Evolutionary conservation across 2,888 invertebrate genomes (phyloP), one percentile per base, ranked within the genome.

Genomic region (Argynnis bischoffii): DNA sequence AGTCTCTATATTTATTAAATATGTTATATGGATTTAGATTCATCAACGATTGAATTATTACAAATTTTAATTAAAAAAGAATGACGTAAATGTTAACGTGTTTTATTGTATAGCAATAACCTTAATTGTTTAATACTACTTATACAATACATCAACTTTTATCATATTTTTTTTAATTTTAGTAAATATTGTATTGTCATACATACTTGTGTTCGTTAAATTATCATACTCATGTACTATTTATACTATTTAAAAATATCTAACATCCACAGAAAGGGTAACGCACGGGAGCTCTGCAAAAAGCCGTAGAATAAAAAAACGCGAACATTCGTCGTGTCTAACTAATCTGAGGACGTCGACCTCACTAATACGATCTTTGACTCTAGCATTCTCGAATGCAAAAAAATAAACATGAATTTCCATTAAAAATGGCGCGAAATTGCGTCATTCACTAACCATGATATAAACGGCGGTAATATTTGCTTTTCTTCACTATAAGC

Each of bases 241-340:
- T 1, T 6, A 18, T 57, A 47, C 26, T 59, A 26, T 48, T 48
- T n/a, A 48, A 16, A 16, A 59, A 59, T 59, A 48, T 26, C 26
- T n/a, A 48, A n/a, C 31, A 48, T 21, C 15, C n/a, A 48, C 16
- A 61, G 64, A 71, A 86, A 78, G 89, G 86, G 87, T 90, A 90
- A 90, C 81, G 88, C 86, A 88, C 91, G 89, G 81, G 75, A 77
- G 71, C 77, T 70, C 80, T 79, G 85, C 86, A 89, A 90, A 89
- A 89, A 88, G 78, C 76, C 76, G 79, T 77, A 77, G 81, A 80
- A 85, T 60, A 86, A 90, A 88, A 88, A 86, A 82, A 78, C 77
- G 73, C 75, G 78, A 76, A 76, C 78, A 72, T 71, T 77, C 76
- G 81, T 77, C 76, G 81, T 83, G 85, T 84, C 86, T 86, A 87